Evolutionary conservation across 2,113 vertebrate species (phyloP), one percentile per base, ranked within the genome.

Genomic region (Oostethus manadensis): DNA sequence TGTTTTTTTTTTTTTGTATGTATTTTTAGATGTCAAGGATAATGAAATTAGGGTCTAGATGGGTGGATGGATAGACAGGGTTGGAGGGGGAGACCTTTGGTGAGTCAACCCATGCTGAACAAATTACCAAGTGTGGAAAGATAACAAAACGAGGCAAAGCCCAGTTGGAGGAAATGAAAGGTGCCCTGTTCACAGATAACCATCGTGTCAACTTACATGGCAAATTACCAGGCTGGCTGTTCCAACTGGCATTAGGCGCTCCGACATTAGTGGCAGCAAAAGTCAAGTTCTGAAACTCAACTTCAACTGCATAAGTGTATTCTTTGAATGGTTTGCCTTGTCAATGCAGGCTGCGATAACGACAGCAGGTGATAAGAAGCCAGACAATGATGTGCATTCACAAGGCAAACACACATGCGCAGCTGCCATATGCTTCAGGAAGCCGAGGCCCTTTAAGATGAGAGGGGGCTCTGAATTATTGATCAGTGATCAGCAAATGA

Each of bases 401-500:
- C 15, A 53, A 35, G 35, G 55, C 60, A 48, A 63, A 69, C 49
- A 45, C 64, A 56, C 35, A 46, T 44, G 23, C 21, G 53, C 42
- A 86, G 63, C 68, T 87, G 84, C 94, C 94, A 94, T 94, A 93
- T 96, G 95, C 89, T 92, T 83, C 88, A 89, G 92, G 90, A 94
- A 92, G 85, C 86, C 82, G 90, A 89, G 88, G 89, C 92, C 90
- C 92, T 93, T 92, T 90, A 91, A 92, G 92, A 93, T 90, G 90
- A 88, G 78, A 89, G 88, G 82, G 56, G 76, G 82, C 88, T 80
- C 84, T 98, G 92, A 96, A 98, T 98, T 96, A 99, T 99, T 99
- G 94, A 98, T 95, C 92, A 94, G 88, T 93, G 93, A 96, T 98
- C 95, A 96, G 89, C 92, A 96, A 96, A 96, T 97, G 93, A 93